Evolutionary conservation across 1,140 invertebrate genomes (phyloP), one percentile per base, ranked within the genome.

Genomic region (Trichonephila inaurata): DNA sequence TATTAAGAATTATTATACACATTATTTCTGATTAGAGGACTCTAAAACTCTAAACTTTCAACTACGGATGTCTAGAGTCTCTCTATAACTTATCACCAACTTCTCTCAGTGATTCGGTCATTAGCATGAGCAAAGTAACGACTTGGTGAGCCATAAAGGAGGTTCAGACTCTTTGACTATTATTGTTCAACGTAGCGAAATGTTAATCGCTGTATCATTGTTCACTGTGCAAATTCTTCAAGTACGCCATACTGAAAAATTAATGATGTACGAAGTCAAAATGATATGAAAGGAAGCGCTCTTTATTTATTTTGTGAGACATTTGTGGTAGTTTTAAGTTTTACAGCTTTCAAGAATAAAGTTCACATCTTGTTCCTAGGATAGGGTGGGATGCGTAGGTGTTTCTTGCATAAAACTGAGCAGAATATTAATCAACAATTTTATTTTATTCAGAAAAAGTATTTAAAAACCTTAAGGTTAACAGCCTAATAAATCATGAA

Each of bases 161-260:
- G 28, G 14, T 77, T 28, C 72, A 33, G 28, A 28, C 72, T 77
- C 33, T 18, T 12, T 14, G 28, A 14, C 16, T 40, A 77, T 51
- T 44, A n/a, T 51, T 60, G 82, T 83, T 83, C 82, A 83, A 60
- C 21, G 51, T 28, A 83, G 44, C 82, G 51, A 83, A 83, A 83
- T 83, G 81, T 83, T 60, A 83, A 83, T 83, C 82, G 44, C n/a
- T 60, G 82, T 4, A 51, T 83, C 81, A 83, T 83, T 83, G 51
- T 83, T 18, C 82, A 51, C 21, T 2, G 44, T 14, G 19, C 1
- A 28, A 14, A 83, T 83, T 83, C 72, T 77, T 77, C 72, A 77
- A 77, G 72, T 77, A 77, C 44, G 24, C 58, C 82, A 83, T 5
- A 40, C 28, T 83, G 51, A 83, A 60, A 19, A 83, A 83, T 83